Evolutionary conservation across 2,888 invertebrate species (phyloP).

Genomic region (Erebia aethiops): DNA sequence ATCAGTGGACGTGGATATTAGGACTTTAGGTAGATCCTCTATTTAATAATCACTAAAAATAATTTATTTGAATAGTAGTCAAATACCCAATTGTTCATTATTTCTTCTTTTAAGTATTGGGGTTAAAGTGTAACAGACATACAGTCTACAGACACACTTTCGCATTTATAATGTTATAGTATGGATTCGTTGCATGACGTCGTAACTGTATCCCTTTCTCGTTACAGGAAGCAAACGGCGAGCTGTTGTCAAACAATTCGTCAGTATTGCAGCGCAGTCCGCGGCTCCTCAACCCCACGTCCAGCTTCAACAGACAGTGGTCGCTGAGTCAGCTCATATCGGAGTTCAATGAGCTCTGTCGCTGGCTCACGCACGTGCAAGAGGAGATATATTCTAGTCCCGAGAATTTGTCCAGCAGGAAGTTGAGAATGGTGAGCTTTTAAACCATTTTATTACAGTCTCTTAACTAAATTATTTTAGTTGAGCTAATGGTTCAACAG

Average conservation of each 20-base stretch:
- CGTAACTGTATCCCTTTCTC: conserved; percentile 5
- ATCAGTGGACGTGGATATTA: too few relatives aligned
- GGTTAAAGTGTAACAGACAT: too few relatives aligned
- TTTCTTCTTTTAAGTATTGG: too few relatives aligned
- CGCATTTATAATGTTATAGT: too few relatives aligned
- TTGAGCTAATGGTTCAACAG: conserved; percentile 59
- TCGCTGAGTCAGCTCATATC: conserved; percentile 89
- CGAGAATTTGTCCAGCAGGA: conserved; percentile 86
- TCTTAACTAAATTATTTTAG: too few relatives aligned
- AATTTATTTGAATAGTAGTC: too few relatives aligned
- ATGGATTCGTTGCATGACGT: too few relatives aligned
- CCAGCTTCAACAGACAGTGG: conserved; percentile 84
- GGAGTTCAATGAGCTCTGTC: conserved; percentile 91
- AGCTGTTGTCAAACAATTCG: conserved; percentile 86
- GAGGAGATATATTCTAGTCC: conserved; percentile 90
- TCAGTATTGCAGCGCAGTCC: conserved; percentile 68
- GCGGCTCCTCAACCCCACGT: conserved; percentile 64
- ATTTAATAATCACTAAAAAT: too few relatives aligned
- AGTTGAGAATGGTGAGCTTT: conserved; percentile 83
- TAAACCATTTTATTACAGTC: too few relatives aligned
- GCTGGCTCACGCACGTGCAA: conserved; percentile 91
- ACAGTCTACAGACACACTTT: too few relatives aligned
- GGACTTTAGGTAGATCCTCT: too few relatives aligned
- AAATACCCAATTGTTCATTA: too few relatives aligned
- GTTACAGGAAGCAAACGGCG: conserved; percentile 89